phyloP scores from a whole-genome alignment of 2,888 invertebrate species.

The Ormyrus pomaceus region DNA sequence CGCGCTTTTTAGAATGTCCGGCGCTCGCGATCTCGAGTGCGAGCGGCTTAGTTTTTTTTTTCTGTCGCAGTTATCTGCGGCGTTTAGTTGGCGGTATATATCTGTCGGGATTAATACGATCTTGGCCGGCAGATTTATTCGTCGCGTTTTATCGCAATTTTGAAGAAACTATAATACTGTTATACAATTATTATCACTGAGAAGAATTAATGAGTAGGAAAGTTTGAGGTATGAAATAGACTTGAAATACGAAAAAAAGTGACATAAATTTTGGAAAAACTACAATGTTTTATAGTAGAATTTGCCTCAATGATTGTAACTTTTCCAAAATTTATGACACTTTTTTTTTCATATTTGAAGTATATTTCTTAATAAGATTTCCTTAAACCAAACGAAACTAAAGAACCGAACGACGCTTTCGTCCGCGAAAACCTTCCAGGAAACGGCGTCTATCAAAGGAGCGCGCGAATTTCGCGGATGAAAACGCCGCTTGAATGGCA shows the following conservation, averaged over 20 bases:
- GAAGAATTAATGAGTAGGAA: too few species aligned
- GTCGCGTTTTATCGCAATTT: slow-evolving; percentile 21
- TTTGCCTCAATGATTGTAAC: too few species aligned
- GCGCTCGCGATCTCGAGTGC: background rate
- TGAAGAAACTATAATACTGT: too few species aligned
- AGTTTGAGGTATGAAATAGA: too few species aligned
- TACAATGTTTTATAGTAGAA: too few species aligned
- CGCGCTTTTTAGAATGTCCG: background rate
- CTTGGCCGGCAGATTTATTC: background rate
- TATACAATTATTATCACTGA: too few species aligned
- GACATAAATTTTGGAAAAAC: too few species aligned
- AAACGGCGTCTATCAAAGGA: background rate
- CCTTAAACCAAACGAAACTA: background rate
- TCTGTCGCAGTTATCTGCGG: background rate
- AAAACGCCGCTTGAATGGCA: slow-evolving; percentile 21
- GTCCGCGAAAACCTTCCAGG: too few species aligned
- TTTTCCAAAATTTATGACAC: too few species aligned
- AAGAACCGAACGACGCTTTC: background rate
- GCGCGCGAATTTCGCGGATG: slow-evolving; percentile 19
- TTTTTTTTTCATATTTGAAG: background rate
- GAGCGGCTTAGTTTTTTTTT: background rate
- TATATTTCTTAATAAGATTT: background rate
- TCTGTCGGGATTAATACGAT: slow-evolving; percentile 10
- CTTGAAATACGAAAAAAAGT: too few species aligned
- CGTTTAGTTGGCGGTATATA: background rate